Evolutionary conservation across 2,888 invertebrate genomes (phyloP).

Genomic region (Amphipoea lucens): DNA sequence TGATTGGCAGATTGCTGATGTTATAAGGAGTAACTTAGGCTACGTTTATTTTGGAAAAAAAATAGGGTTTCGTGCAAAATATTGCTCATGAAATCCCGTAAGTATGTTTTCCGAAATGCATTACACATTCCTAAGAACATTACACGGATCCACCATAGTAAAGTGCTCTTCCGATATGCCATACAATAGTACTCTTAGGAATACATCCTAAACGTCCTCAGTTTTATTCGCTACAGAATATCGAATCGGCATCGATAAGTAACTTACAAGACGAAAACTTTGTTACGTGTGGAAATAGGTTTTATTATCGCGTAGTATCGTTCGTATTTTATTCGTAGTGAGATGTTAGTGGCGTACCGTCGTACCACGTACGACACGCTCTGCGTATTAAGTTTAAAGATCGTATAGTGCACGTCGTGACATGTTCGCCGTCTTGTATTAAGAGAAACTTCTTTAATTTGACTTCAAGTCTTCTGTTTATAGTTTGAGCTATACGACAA

Average conservation of each 20-base stretch:
- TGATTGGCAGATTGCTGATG: no score
- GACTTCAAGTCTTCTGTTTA: constrained; percentile 31
- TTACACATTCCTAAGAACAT: not conserved
- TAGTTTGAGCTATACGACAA: constrained; percentile 2
- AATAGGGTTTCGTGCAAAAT: no score
- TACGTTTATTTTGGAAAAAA: no score
- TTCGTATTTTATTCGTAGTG: constrained; percentile 58
- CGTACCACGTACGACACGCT: constrained; percentile 60
- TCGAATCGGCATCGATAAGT: constrained; percentile 42
- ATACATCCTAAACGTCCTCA: not conserved
- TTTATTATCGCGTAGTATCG: constrained; percentile 58
- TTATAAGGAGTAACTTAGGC: no score
- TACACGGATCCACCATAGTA: not conserved
- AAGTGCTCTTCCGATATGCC: not conserved
- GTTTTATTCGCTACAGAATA: constrained; percentile 34
- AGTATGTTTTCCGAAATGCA: no score
- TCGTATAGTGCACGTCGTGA: constrained; percentile 50
- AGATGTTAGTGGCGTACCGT: constrained; percentile 40
- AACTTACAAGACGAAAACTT: constrained; percentile 43
- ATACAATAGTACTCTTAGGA: not conserved
- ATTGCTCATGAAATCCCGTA: no score
- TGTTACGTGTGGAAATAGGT: constrained; percentile 60
- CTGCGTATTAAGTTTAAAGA: constrained; percentile 61
- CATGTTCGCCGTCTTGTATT: constrained; percentile 34
- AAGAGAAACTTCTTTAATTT: constrained; percentile 53